Evolutionary conservation across 2,797 vertebrate genomes (phyloP).

Genomic region (Paramormyrops hopkinsi): DNA sequence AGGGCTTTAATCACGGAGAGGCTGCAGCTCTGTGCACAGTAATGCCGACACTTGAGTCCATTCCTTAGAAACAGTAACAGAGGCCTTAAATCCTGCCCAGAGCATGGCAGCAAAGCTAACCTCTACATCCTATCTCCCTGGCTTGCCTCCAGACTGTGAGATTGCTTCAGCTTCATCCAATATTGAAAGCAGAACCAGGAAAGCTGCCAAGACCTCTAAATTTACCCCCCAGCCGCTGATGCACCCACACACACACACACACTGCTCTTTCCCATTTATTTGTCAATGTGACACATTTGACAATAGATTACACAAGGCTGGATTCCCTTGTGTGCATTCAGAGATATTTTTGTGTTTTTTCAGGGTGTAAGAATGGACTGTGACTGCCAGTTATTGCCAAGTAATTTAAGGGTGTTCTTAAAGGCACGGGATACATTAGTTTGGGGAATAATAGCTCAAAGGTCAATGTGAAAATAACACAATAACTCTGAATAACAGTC

Average conservation of each 20-base stretch:
- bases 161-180: conserved; percentile 25
- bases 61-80: neutral
- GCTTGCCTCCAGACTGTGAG: conserved; percentile 27
- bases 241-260: neutral
- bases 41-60: neutral
- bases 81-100: neutral
- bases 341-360: conserved; percentile 21
- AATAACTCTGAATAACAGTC: conserved; percentile 21
- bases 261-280: neutral
- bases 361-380: neutral
- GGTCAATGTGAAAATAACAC: neutral
- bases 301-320: neutral
- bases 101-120: neutral
- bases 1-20: neutral
- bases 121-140: conserved; percentile 21
- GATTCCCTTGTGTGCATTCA: neutral
- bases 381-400: neutral
- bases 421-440: neutral
- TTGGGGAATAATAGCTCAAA: neutral
- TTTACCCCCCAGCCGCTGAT: conserved; percentile 25
- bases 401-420: neutral
- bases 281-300: conserved; percentile 26
- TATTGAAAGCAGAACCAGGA: conserved; percentile 31
- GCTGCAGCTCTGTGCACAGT: neutral
- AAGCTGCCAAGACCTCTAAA: conserved; percentile 33